Evolutionary conservation across 2,888 invertebrate species (phyloP).

Genomic region (Notodonta dromedarius): DNA sequence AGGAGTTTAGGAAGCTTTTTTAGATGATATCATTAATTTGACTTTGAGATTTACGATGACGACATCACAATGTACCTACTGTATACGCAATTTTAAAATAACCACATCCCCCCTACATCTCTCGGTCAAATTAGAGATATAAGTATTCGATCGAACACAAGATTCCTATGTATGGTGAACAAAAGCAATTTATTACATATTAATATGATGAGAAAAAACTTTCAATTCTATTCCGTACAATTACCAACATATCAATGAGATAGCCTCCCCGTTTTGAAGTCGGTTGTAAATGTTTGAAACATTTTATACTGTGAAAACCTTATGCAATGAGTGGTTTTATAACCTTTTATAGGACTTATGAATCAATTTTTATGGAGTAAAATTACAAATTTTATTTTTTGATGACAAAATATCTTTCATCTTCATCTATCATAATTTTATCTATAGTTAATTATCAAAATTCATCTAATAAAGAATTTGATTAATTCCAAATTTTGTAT

Average conservation of each 20-base stretch:
- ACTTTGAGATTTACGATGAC: constrained; percentile 22
- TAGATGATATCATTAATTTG: constrained; percentile 47
- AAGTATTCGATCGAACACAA: constrained; percentile 35
- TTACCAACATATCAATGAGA: constrained; percentile 69
- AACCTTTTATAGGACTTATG: not conserved
- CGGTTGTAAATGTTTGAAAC: constrained; percentile 9
- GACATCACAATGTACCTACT: not conserved
- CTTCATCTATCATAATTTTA: not conserved
- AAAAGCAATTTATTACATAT: constrained; percentile 61
- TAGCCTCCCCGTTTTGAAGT: constrained; percentile 44
- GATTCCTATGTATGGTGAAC: constrained; percentile 39
- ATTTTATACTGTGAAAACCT: constrained; percentile 5
- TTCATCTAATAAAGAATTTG: not conserved
- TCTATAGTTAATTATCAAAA: not conserved
- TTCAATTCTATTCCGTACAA: constrained; percentile 48
- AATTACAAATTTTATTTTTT: not conserved
- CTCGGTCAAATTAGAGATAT: constrained; percentile 25
- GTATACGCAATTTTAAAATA: too few species aligned
- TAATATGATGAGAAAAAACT: constrained; percentile 33
- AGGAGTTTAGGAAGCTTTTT: constrained; percentile 56
- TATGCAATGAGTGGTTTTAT: constrained; percentile 7
- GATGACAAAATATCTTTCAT: not conserved
- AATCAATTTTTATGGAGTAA: not conserved
- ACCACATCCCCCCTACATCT: not conserved
- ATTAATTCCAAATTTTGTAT: too few species aligned